phyloP scores from a whole-genome alignment of 2,888 invertebrate species.

The Baccha elongata region DNA sequence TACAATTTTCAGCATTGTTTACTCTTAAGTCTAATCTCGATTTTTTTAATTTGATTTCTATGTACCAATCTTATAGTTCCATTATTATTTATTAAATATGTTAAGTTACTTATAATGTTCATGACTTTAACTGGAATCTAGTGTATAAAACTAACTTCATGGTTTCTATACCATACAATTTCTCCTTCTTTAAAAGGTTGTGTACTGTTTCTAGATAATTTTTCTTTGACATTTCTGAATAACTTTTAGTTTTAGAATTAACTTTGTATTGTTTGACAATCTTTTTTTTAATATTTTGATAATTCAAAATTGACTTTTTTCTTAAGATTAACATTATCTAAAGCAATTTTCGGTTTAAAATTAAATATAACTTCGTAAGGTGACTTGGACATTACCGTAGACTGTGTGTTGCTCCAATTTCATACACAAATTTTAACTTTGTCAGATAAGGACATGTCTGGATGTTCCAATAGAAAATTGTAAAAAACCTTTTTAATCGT shows the following conservation, averaged over 20 bases:
- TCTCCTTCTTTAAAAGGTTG: constrained; percentile 23
- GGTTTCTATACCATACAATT: constrained; percentile 38
- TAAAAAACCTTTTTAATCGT: constrained; percentile 66
- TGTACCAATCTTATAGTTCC: constrained; percentile 3
- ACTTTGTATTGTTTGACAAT: not conserved
- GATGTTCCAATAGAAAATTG: constrained; percentile 36
- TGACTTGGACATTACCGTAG: too few species aligned
- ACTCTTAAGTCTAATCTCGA: not conserved
- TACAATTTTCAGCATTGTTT: constrained; percentile 1
- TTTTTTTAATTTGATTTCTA: constrained; percentile 22
- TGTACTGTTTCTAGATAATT: not conserved
- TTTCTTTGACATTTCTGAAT: not conserved
- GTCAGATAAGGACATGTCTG: constrained; percentile 36
- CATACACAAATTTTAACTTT: constrained; percentile 15
- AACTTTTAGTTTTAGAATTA: too few species aligned
- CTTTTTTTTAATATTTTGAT: too few species aligned
- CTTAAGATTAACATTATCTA: too few species aligned
- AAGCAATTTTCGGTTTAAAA: too few species aligned
- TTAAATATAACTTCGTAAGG: too few species aligned
- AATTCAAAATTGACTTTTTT: too few species aligned
- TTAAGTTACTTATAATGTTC: constrained; percentile 10
- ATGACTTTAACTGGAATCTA: constrained; percentile 18
- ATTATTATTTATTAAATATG: constrained; percentile 15
- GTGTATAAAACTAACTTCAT: constrained; percentile 38
- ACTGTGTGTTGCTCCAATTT: too few species aligned